Conservation (phyloP, 2,888 invertebrate species). For the Eupithecia subfuscata region DNA sequence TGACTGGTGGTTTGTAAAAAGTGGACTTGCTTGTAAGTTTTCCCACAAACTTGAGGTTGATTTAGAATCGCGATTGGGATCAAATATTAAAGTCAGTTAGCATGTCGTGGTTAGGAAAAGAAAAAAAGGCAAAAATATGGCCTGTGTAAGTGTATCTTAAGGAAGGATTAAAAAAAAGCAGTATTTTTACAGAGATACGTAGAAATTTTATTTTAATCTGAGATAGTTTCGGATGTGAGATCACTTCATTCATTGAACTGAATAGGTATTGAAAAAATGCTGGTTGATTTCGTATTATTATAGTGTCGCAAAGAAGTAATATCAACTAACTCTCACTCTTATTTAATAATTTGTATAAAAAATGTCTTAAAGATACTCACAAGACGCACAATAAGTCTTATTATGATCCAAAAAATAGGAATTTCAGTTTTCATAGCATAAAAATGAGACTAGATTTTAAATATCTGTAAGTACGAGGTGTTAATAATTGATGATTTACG, state of each 20-base stretch:
- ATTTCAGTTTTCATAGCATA: neutral
- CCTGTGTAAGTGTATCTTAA: neutral
- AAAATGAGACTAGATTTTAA: neutral
- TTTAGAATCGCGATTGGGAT: neutral
- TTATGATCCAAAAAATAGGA: neutral
- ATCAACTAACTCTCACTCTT: neutral
- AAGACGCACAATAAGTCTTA: slow-evolving; percentile 1
- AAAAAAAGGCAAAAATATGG: neutral
- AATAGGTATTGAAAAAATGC: neutral
- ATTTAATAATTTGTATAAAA: neutral
- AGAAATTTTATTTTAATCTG: neutral
- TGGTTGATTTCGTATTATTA: neutral
- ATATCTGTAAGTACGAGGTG: neutral
- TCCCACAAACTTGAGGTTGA: neutral
- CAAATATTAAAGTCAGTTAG: neutral
- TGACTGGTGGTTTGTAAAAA: neutral
- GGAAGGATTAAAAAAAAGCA: neutral
- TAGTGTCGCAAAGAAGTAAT: neutral
- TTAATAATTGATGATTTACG: neutral
- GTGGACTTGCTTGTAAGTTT: neutral
- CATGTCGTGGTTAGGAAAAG: neutral
- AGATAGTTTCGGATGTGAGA: neutral
- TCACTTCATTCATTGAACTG: neutral
- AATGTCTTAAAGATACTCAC: neutral
- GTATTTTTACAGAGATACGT: neutral